Base-by-base conservation (phyloP, 2,888 invertebrate genomes). In the Alloscopus bannaensis region DNA sequence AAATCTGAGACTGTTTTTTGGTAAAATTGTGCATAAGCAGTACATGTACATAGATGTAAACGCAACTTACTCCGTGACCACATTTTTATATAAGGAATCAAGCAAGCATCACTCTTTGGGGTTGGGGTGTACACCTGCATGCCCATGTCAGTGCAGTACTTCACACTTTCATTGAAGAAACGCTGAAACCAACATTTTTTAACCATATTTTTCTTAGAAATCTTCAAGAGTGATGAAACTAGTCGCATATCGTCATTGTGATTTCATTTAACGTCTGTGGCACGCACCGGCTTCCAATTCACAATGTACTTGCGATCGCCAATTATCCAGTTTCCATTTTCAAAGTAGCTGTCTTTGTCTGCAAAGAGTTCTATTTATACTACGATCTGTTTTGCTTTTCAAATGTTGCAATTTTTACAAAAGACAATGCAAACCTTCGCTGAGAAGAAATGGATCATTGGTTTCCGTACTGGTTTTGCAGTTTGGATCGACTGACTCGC, bases 251-350 rank as follows among this genome's bases (percentile, higher is more conserved):
- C n/a, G n/a, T n/a, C n/a, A n/a, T n/a, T n/a, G n/a, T n/a, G n/a
- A n/a, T n/a, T n/a, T n/a, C n/a, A n/a, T n/a, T n/a, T n/a, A n/a
- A n/a, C n/a, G n/a, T n/a, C n/a, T n/a, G n/a, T n/a, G n/a, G n/a
- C n/a, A n/a, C n/a, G n/a, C n/a, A 64, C 64, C 45, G 1, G 45
- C 47, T 26, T 47, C 64, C 64, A 64, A 18, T 45, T 64, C 8
- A 64, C 16, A n/a, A 64, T 26, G n/a, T 45, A 64, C 3, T 45
- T 24, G 1, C 64, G 45, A 11, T 64, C 28, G 11, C 64, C 64
- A 24, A 64, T 20, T 1, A 64, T 64, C 64, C 64, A 64, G 18
- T 64, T 45, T 18, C 64, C 64, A 24, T 64, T 18, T 1, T 45
- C 26, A 47, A 64, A 64, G 18, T 64, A 64, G 47, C n/a, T 16